Conservation (phyloP, 2,113 vertebrate genomes). For the Myrmecobius fasciatus region DNA sequence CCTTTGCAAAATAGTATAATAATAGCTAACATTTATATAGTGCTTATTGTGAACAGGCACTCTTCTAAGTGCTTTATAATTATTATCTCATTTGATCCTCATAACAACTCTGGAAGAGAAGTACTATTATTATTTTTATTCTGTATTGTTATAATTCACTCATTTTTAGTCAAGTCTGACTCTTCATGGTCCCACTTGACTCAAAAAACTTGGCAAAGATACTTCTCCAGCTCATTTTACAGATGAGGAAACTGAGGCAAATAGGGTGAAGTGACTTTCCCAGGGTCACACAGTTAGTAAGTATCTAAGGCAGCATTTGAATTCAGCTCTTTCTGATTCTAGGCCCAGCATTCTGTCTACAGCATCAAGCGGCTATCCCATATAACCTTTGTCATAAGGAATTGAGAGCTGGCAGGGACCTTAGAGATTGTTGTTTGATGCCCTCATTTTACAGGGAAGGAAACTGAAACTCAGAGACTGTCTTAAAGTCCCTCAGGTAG, state of each 20-base stretch:
- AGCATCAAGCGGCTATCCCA: neutral
- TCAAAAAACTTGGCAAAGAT: neutral
- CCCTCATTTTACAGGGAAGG: neutral
- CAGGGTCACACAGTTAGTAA: neutral
- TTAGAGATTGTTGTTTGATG: neutral
- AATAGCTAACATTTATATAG: neutral
- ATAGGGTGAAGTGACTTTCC: constrained; percentile 31
- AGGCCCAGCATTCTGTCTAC: neutral
- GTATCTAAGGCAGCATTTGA: neutral
- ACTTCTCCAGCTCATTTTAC: neutral
- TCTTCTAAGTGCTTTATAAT: neutral
- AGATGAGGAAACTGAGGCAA: constrained; percentile 53
- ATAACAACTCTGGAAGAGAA: neutral
- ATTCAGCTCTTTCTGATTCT: neutral
- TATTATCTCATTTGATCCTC: neutral
- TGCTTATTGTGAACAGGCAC: neutral
- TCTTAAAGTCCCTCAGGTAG: neutral
- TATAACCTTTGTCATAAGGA: neutral
- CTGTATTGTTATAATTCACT: neutral
- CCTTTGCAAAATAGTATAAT: neutral
- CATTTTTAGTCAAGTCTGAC: neutral
- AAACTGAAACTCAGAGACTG: neutral
- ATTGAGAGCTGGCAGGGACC: neutral
- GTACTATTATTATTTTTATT: neutral
- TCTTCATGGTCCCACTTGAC: neutral